phyloP scores from a whole-genome alignment of 53 echinoderm and acorn worm species.

The Echinometra lucunter region DNA sequence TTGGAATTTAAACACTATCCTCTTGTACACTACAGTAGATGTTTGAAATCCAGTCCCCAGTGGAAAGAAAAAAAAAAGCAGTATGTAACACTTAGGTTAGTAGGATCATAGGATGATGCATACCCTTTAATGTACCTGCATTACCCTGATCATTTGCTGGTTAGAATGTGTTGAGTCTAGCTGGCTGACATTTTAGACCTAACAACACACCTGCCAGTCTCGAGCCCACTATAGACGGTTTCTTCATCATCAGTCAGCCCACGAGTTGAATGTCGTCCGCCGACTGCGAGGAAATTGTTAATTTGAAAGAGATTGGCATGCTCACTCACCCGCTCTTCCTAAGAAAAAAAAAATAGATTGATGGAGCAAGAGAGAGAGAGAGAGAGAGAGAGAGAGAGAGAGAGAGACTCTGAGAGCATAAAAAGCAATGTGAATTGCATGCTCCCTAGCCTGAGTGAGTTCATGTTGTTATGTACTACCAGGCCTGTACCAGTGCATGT shows the following conservation, averaged over 20 bases:
- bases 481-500: too few relatives aligned
- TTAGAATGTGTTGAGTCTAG: neutral
- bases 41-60: too few relatives aligned
- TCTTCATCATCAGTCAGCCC: neutral
- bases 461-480: too few relatives aligned
- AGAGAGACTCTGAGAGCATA: neutral
- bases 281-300: conserved; percentile 65
- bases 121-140: neutral
- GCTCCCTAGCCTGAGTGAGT: too few relatives aligned
- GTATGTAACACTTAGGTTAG: too few relatives aligned
- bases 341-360: neutral
- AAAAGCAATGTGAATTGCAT: too few relatives aligned
- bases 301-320: conserved; percentile 57
- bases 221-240: neutral
- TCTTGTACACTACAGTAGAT: too few relatives aligned
- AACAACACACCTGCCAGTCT: neutral
- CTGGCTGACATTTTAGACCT: neutral
- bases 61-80: too few relatives aligned
- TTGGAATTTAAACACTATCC: too few relatives aligned
- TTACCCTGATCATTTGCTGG: neutral
- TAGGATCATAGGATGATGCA: neutral
- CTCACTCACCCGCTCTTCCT: conserved; percentile 41
- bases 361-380: conserved; percentile 4
- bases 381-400: neutral
- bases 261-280: neutral